Evolutionary conservation across 2,888 invertebrate genomes (phyloP).

Genomic region (Rotaria sp.): DNA sequence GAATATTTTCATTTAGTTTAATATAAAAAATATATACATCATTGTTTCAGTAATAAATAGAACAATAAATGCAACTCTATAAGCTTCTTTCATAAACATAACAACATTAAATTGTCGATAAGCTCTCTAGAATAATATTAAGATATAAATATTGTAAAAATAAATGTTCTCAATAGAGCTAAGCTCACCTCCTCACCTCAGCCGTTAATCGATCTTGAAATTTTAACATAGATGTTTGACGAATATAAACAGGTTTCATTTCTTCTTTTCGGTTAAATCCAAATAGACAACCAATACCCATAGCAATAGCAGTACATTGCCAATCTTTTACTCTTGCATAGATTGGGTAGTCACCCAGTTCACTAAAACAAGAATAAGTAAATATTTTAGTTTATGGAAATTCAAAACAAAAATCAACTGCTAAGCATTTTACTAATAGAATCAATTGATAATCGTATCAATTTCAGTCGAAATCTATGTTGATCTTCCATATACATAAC

Average conservation of each 20-base stretch:
- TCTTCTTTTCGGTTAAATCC: neutral
- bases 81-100: neutral
- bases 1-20: neutral
- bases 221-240: constrained; percentile 8
- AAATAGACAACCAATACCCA: neutral
- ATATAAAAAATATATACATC: neutral
- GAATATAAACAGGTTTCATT: constrained; percentile 10
- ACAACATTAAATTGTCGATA: constrained; percentile 17
- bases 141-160: neutral
- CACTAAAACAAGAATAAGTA: neutral
- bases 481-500: too few species aligned
- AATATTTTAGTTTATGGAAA: too few species aligned
- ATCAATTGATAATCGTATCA: too few species aligned
- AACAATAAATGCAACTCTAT: neutral
- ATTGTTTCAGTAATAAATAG: neutral
- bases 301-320: neutral
- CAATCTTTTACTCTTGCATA: neutral
- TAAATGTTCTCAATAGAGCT: neutral
- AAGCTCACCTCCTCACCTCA: constrained; percentile 15
- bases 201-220: constrained; percentile 25
- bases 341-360: neutral
- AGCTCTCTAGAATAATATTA: neutral
- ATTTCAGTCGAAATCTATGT: too few species aligned
- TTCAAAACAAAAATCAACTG: too few species aligned
- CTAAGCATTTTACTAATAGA: too few species aligned